These are phyloP conservation scores for Pedionomus torquatus DNA, from an alignment of 2,113 vertebrate genomes.

Conservation along the genomic window DNA sequence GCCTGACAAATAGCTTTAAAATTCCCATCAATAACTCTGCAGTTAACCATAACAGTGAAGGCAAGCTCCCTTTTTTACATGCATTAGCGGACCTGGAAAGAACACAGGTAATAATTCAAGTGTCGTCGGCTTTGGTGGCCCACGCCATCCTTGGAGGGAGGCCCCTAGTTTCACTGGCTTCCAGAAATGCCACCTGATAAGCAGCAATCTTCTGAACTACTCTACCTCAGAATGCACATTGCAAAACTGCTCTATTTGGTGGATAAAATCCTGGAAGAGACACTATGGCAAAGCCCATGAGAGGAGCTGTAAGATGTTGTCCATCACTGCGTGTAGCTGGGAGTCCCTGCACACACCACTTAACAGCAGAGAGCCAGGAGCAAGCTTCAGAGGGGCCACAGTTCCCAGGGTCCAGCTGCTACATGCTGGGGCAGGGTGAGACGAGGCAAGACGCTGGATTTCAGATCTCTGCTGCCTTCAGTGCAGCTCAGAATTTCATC, in stretches of 20 bases:
- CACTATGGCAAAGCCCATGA: background rate
- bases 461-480: background rate
- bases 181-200: background rate
- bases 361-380: background rate
- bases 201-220: background rate
- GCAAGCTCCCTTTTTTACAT: background rate
- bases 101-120: background rate
- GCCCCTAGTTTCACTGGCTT: background rate
- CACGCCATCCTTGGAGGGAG: background rate
- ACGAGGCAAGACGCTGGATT: background rate
- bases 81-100: background rate
- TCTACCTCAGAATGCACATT: background rate
- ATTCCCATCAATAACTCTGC: slow-evolving; percentile 18
- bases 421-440: background rate
- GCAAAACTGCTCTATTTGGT: background rate
- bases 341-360: rapidly evolving
- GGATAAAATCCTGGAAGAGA: background rate
- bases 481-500: background rate
- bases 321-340: rapidly evolving
- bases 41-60: slow-evolving; percentile 1
- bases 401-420: background rate
- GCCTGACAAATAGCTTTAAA: slow-evolving; percentile 8
- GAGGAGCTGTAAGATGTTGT: background rate
- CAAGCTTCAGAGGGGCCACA: background rate
- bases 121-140: rapidly evolving